Base-by-base conservation (phyloP, 1,140 invertebrate species). In the Halyomorpha halys region DNA sequence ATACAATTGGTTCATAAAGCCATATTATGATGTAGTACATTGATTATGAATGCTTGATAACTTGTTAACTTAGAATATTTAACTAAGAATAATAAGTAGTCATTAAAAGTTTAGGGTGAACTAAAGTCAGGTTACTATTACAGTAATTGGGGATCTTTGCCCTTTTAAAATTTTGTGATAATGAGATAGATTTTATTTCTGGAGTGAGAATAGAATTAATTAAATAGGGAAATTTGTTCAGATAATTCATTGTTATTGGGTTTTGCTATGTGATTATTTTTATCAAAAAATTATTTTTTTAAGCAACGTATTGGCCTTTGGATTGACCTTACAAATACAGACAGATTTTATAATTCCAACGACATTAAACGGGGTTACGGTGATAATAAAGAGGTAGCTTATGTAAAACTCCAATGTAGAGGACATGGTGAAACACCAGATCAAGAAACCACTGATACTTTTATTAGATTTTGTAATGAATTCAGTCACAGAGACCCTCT, bases 271-370 rank as follows among this genome's bases (percentile, higher is more conserved):
- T 39, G 34, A 9, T 39, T 30, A 30, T 30, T 30, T 4, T 53
- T 39, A 39, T 39, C 13, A 39, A 39, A 9, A 39, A 34, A 34
- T 53, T 70, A 44, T 63, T 66, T 67, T 51, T 76, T 79, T 61
- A 70, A 91, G 86, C 72, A 85, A 14, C 94, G 92, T 72, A 76
- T 99, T 59, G 95, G 96, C 1, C 74, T 99, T 18, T 94, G 96
- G 90, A 89, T 99, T 65, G 94, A 98, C 76, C 77, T 99, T 54
- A 98, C 96, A 5, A 96, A 98, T 72, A 98, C 97, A 5, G 82
- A 78, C 64, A 79, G 96, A 63, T 99, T 96, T 76, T 99, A 99
- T 74, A 80, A 94, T 67, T 87, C 84, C 66, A 73, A 78, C 19
- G 83, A 86, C 62, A 78, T 98, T 11, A 61, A 44, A 54, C 15